Base-by-base conservation (phyloP, 2,113 vertebrate species). In the Petromus typicus region DNA sequence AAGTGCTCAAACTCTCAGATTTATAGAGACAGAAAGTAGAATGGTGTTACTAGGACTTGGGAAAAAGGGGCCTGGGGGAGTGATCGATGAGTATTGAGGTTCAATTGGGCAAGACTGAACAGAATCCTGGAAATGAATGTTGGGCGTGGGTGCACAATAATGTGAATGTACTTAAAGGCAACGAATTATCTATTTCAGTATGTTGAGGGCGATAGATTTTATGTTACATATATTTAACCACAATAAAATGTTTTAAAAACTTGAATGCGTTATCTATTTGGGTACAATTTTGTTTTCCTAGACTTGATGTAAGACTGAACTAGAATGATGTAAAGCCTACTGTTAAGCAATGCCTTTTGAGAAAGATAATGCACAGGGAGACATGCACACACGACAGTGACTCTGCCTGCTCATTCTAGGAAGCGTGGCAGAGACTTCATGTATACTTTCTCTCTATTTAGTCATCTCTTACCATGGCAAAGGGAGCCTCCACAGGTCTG, bases 221-320 rank as follows among this genome's bases (percentile, higher is more conserved):
- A 75, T 59, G 48, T 61, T 73, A 57, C 13, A 7, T 27, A 32
- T 27, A 84, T 81, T 90, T 79, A 69, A 48, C 32, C 18, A 76
- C 37, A 85, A 54, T 37, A 88, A 59, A 37, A 8, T 43, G 9
- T 76, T 66, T 67, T 43, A 45, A 92, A 75, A 67, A 73, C 25
- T 66, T 66, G 23, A 86, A 40, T 63, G 22, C 82, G 69, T 94
- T 92, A 73, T 67, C 79, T 1, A 85, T 61, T 86, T 91, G 73
- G 3, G 27, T 37, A 71, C 22, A 57, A 14, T 64, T n/a, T n/a
- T 80, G 34, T 75, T 95, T 71, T 87, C 48, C 45, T 45, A 66
- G 57, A 66, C 13, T 0, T 40, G 57, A 80, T n/a, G 2, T 27
- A 40, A 66, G n/a, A 20, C 76, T 69, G 80, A 87, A 80, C 2